Evolutionary conservation across 2,888 invertebrate species (phyloP), one percentile per base, ranked within the genome.

Genomic region (Lycia hirtaria): DNA sequence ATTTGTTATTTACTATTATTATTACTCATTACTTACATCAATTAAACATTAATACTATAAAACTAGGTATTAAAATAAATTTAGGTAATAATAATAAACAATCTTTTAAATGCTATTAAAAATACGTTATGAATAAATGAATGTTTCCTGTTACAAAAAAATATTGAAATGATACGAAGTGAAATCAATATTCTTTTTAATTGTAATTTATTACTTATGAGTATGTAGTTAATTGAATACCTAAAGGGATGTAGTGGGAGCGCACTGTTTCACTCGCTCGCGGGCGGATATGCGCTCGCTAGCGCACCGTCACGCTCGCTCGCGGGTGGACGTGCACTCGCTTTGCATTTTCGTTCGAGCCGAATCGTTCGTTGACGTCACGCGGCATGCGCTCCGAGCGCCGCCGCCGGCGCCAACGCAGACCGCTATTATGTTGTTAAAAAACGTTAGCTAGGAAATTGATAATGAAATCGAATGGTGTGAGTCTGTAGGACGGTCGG

Each of bases 71-170:
- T 82, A 91, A 92, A 92, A 88, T 92, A 92, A 92, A 88, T 92
- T 92, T 92, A 92, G 92, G 89, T 92, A 92, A 89, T 90, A 89
- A 90, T 88, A 92, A 90, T 91, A 89, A 92, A 92, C 92, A 92
- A 92, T 91, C 92, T 92, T 92, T 92, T 92, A 91, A 92, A 92
- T 87, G 91, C 92, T 92, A 91, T 91, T 91, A 92, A 91, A 92
- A 92, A 92, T 92, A 92, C 92, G 92, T 92, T 92, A 92, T 92
- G 85, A 90, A 89, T 88, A 47, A 47, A 92, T 92, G 90, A 92
- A 92, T 92, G 92, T 92, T 92, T 92, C 92, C 92, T 92, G 92
- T 92, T 92, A 92, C 91, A 89, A 90, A 91, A 87, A 88, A 89
- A 90, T 90, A 90, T 89, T 90, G 89, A 91, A 89, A 90, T 87